Conservation (phyloP, 92 coral and sea anemone genomes). For the Metridium senile region DNA sequence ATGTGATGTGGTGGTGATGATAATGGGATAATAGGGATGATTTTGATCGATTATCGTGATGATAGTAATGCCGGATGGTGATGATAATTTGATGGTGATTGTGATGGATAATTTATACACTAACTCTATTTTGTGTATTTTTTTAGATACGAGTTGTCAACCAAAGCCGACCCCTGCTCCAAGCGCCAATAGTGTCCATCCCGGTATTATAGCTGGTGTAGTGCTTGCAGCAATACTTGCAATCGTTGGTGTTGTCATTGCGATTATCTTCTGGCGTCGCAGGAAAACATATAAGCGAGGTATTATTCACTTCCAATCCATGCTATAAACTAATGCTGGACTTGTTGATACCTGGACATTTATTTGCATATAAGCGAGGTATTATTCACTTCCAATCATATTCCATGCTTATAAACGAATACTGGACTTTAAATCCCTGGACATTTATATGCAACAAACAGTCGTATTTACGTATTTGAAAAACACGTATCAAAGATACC, state of each 20-base stretch:
- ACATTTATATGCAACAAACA: too few relatives aligned
- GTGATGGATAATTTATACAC: too few relatives aligned
- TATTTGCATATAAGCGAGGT: neutral
- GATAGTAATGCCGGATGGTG: too few relatives aligned
- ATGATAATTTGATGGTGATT: too few relatives aligned
- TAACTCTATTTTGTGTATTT: too few relatives aligned
- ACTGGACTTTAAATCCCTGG: too few relatives aligned
- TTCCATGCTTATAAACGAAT: too few relatives aligned
- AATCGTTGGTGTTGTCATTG: constrained; percentile 15
- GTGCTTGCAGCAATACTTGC: constrained; percentile 26
- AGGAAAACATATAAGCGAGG: neutral
- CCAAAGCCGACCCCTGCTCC: neutral
- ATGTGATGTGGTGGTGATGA: too few relatives aligned
- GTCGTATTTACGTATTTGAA: too few relatives aligned
- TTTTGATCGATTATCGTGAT: too few relatives aligned
- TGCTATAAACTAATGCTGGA: neutral
- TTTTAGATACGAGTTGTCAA: neutral
- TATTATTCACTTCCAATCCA: neutral
- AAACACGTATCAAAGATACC: too few relatives aligned
- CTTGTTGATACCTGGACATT: neutral
- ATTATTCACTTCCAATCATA: neutral
- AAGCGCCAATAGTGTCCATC: neutral
- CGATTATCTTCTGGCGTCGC: constrained; percentile 17
- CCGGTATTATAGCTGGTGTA: constrained; percentile 27
- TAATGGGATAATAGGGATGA: too few relatives aligned